Conservation (phyloP, 2,113 vertebrate genomes). For the Varanus komodoensis region DNA sequence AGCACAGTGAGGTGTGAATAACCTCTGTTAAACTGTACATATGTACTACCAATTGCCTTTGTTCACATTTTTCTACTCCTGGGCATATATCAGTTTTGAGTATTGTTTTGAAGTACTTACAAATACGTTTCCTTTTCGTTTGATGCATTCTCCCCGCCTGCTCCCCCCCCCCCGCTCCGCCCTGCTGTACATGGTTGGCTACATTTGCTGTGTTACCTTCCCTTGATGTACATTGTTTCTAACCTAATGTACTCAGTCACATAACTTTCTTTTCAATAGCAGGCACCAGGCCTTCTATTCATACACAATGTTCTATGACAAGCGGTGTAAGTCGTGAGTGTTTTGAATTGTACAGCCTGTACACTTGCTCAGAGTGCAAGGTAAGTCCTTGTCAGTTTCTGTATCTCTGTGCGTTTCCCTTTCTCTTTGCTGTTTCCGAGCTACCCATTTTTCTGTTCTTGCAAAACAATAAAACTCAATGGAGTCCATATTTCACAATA, state of each 20-base stretch:
- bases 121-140: conserved; percentile 4
- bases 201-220: background rate
- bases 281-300: background rate
- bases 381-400: background rate
- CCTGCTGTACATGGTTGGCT: background rate
- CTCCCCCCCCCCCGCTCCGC: background rate
- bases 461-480: background rate
- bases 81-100: conserved; percentile 14
- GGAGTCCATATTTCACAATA: background rate
- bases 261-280: conserved; percentile 2
- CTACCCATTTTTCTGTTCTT: background rate
- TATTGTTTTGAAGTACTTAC: conserved; percentile 10
- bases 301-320: background rate
- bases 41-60: background rate
- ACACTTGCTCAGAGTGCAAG: background rate
- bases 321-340: background rate
- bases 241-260: background rate
- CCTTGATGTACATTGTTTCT: conserved; percentile 6
- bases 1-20: background rate
- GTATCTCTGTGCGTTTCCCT: background rate
- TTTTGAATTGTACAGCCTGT: background rate
- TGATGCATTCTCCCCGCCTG: background rate
- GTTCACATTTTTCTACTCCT: background rate
- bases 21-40: background rate
- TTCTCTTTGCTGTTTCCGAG: background rate